A percentile compares a stretch with the other conserved stretches of the same genome.
phyloP scores from a whole-genome alignment of 2,113 vertebrate genomes.

The Pterocles burchelli region DNA sequence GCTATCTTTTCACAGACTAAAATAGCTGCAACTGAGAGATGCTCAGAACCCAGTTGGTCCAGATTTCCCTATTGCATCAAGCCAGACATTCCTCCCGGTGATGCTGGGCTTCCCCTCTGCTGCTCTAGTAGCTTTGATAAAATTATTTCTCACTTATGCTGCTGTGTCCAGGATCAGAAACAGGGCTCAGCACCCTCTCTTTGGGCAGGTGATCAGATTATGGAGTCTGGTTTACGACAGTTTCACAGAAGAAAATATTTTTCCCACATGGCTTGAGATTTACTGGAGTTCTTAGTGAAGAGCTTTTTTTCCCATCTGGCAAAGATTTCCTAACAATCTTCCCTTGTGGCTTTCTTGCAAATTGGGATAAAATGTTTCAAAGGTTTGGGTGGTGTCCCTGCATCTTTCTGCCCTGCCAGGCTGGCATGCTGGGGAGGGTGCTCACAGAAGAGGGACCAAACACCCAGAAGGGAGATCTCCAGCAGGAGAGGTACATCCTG shows the following conservation, averaged over 20 bases:
- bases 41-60: not conserved
- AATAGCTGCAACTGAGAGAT: not conserved
- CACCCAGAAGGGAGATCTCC: not conserved
- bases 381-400: not conserved
- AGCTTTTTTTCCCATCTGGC: conserved; percentile 5
- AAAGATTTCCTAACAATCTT: not conserved
- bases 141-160: not conserved
- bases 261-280: not conserved
- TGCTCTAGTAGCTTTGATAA: not conserved
- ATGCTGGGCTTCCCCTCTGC: not conserved
- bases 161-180: not conserved
- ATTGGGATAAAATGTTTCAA: not conserved
- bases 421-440: not conserved
- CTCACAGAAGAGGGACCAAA: not conserved
- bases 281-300: not conserved
- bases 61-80: not conserved
- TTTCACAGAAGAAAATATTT: not conserved
- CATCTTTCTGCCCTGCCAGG: not conserved
- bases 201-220: not conserved
- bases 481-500: fast-evolving
- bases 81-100: not conserved
- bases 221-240: not conserved
- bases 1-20: not conserved
- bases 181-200: not conserved
- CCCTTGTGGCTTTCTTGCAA: not conserved